Evolutionary conservation across 2,888 invertebrate species (phyloP), one percentile per base, ranked within the genome.

Genomic region (Platycheirus rosarum): DNA sequence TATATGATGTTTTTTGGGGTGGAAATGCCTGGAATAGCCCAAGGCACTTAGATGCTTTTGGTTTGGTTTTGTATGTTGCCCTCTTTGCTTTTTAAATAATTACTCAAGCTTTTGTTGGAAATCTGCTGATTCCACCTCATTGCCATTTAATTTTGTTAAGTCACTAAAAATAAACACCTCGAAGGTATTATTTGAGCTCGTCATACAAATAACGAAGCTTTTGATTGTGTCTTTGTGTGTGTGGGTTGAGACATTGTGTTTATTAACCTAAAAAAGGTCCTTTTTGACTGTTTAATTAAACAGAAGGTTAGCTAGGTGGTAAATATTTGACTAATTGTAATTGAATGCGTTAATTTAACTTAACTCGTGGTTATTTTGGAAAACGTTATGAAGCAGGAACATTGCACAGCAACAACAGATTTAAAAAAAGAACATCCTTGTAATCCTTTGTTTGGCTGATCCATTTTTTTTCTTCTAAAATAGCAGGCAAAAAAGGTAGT

Each of bases 41-140:
- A 35, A 57, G 82, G 82, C 66, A 14, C 9, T 66, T 63, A 8
- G 29, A 65, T 74, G 69, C 65, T 75, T 70, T 48, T 63, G 68
- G 55, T 46, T 29, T 51, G 11, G 9, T 48, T 51, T n/a, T 51
- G n/a, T 57, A 35, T 49, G 51, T 76, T 69, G n/a, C 44, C 7
- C 37, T 77, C 73, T 66, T 76, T 70, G 63, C 48, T 69, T 84
- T 76, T 73, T 32, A 73, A 82, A 82, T 77, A 77, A 74, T 84
- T 82, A 77, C 77, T 73, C 77, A 77, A 85, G 86, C 84, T 85
- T 84, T 88, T 87, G 87, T 87, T 86, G 87, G 87, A 90, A 90
- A 90, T 90, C 90, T 89, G 88, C 90, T 90, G 90, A 90, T 90
- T 90, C 89, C 89, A 90, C 88, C 88, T 90, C 89, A 90, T 89